Percentiles rank a stretch among this genome's conserved stretches.
Evolutionary conservation across 2,113 vertebrate genomes (phyloP).

Genomic region (Muntiacus reevesi): DNA sequence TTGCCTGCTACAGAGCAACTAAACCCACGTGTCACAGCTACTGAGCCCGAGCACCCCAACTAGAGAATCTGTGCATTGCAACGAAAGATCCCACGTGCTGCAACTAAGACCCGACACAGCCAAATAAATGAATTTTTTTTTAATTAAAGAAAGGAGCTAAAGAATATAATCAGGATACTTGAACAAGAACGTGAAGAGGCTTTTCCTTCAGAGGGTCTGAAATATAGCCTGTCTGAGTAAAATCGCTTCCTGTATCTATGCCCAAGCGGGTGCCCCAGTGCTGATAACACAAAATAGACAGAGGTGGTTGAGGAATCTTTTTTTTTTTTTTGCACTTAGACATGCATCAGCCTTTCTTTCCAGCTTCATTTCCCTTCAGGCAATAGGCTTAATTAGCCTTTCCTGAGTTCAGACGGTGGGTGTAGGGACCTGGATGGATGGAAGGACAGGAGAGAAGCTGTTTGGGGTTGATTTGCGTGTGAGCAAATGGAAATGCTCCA

Average conservation of each 20-base stretch:
- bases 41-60: neutral
- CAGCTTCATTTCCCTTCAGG: neutral
- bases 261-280: fast-evolving
- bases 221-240: neutral
- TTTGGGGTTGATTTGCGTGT: neutral
- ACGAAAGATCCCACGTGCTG: neutral
- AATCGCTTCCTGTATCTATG: neutral
- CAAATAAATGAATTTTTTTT: neutral
- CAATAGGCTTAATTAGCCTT: neutral
- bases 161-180: neutral
- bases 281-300: neutral
- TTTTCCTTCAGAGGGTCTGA: neutral
- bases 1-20: neutral
- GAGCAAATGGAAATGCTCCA: neutral
- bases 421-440: neutral
- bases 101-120: neutral
- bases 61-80: neutral
- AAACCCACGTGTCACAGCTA: neutral
- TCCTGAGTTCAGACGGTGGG: neutral
- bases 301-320: neutral
- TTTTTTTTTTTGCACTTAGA: neutral
- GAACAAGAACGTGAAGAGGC: neutral
- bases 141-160: neutral
- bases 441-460: neutral
- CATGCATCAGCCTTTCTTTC: neutral